Evolutionary conservation across 1,140 invertebrate species (phyloP).

Genomic region (Phthorimaea operculella): DNA sequence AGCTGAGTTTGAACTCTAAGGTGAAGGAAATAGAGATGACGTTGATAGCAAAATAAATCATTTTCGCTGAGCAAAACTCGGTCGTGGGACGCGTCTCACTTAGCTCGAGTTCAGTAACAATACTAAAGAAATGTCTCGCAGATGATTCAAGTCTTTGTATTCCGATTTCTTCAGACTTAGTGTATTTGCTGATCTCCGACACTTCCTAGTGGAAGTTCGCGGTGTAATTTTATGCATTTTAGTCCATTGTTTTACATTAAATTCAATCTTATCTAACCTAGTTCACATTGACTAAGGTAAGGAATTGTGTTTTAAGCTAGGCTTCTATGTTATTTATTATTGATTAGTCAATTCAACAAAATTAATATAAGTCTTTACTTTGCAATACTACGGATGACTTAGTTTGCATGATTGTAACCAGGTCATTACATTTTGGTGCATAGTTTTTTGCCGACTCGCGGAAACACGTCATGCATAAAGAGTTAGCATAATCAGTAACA

Average conservation of each 20-base stretch:
- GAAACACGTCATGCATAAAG: too few relatives aligned
- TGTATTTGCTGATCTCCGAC: constrained; percentile 1
- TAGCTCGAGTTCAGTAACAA: constrained; percentile 5
- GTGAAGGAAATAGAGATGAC: neutral
- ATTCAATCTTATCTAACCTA: neutral
- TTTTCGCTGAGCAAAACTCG: constrained; percentile 2
- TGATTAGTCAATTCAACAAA: too few relatives aligned
- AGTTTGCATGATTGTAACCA: too few relatives aligned
- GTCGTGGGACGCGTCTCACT: constrained; percentile 12
- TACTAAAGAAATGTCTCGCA: constrained; percentile 12
- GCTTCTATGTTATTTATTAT: too few relatives aligned
- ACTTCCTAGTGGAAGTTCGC: constrained; percentile 1
- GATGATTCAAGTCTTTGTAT: constrained; percentile 2
- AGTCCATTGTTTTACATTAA: constrained; percentile 1
- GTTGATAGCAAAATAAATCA: neutral
- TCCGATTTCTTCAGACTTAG: constrained; percentile 11
- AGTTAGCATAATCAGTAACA: too few relatives aligned
- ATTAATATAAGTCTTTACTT: too few relatives aligned
- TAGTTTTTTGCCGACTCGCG: too few relatives aligned
- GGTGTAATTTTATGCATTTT: constrained; percentile 1
- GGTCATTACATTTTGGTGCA: too few relatives aligned
- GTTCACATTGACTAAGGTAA: neutral
- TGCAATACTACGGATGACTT: too few relatives aligned
- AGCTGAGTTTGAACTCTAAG: neutral
- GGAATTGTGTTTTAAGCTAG: too few relatives aligned